These are phyloP conservation scores for Eulacestoma nigropectus DNA, from an alignment of 2,113 vertebrate genomes.

Conservation along the genomic window DNA sequence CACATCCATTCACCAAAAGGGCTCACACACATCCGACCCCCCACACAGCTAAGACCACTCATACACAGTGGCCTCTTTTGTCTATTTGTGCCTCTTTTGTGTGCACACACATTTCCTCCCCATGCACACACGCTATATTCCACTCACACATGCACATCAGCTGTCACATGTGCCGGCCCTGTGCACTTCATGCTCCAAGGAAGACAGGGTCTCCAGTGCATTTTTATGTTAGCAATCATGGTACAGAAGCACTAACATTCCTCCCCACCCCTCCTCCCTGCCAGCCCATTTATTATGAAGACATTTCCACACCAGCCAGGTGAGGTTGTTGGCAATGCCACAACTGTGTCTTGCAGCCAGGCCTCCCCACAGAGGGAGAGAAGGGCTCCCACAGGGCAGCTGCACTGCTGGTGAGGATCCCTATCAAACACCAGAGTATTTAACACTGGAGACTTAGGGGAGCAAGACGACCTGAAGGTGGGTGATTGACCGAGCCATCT, in stretches of 20 bases:
- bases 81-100: neutral
- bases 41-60: neutral
- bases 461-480: neutral
- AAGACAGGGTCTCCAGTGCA: neutral
- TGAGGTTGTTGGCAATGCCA: neutral
- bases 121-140: neutral
- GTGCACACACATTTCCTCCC: neutral
- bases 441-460: neutral
- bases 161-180: neutral
- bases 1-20: neutral
- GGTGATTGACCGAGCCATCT: accelerated
- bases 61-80: neutral
- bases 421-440: neutral
- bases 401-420: neutral
- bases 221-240: neutral
- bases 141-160: neutral
- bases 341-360: neutral
- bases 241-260: neutral
- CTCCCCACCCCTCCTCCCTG: neutral
- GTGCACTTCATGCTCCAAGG: neutral
- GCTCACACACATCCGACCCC: neutral
- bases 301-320: neutral
- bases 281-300: neutral
- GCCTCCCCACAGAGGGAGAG: neutral
- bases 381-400: neutral